Percentiles rank a stretch among this genome's conserved stretches.
Conservation (phyloP, 2,888 invertebrate genomes). For the Torymus auratus region DNA sequence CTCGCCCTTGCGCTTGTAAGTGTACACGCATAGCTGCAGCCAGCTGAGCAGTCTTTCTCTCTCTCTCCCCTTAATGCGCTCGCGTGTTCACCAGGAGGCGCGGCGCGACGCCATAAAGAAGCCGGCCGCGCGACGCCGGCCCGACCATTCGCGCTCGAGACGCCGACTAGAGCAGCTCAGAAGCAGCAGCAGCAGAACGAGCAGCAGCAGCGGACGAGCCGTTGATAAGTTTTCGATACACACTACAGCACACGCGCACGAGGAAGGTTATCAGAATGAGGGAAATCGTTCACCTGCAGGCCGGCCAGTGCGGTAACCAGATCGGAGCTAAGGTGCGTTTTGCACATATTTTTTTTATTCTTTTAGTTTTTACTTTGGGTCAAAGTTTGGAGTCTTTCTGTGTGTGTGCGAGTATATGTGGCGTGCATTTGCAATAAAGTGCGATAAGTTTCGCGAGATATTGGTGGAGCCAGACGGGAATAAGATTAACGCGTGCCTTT, state of each 20-base stretch:
- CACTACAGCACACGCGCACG: neutral
- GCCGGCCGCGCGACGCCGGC: slow-evolving; percentile 30
- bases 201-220: slow-evolving; percentile 3
- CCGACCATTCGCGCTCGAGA: slow-evolving; percentile 57
- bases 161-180: slow-evolving; percentile 39
- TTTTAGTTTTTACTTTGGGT: neutral
- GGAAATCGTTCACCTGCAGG: slow-evolving; percentile 96
- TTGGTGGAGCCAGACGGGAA: too few relatives aligned
- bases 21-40: too few relatives aligned
- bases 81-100: slow-evolving; percentile 54
- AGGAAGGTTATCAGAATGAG: slow-evolving; percentile 83
- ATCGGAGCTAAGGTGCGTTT: slow-evolving; percentile 90
- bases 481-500: too few relatives aligned
- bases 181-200: slow-evolving; percentile 19
- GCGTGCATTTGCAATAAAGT: too few relatives aligned
- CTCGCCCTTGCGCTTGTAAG: too few relatives aligned
- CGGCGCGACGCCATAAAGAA: slow-evolving; percentile 36
- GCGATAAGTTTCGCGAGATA: too few relatives aligned
- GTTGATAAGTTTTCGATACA: neutral
- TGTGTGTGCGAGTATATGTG: too few relatives aligned
- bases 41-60: neutral
- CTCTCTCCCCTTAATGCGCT: neutral
- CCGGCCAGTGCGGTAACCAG: slow-evolving; percentile 96
- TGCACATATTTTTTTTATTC: neutral
- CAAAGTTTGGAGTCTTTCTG: too few relatives aligned